Evolutionary conservation across 2,888 invertebrate genomes (phyloP), one percentile per base, ranked within the genome.

Genomic region (Tiliacea aurago): DNA sequence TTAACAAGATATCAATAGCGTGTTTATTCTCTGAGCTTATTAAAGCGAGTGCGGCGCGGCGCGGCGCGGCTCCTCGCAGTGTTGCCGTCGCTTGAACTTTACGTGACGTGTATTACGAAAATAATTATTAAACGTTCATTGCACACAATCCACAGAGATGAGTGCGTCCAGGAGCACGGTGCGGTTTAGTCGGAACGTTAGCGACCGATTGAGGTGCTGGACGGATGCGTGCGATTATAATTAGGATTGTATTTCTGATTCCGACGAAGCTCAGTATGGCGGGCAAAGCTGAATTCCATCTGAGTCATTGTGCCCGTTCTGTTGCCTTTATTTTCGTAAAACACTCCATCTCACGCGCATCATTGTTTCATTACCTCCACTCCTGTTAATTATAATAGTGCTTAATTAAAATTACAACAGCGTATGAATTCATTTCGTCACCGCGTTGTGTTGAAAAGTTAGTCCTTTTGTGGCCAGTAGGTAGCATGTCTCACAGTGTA

Each of bases 191-290:
- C 82, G 82, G 82, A 78, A 86, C 93, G 93, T 92, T 93, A 91
- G 93, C 94, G 92, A 91, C 91, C 94, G 95, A 95, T 95, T 93
- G 94, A 94, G 95, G 94, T 93, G 93, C 92, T 93, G 93, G 95
- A 95, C 95, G 96, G 96, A 96, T 96, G 95, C 95, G 94, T 95
- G 92, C 93, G 95, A 96, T 96, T 96, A 96, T 96, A 96, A 96
- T 96, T 96, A 96, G 96, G 96, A 95, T 94, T 95, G 96, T 96
- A 96, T 96, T 96, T 96, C 96, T 96, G 96, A 96, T 96, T 95
- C 94, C 95, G 94, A 94, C 95, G 95, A 95, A 93, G 94, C 95
- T 92, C 92, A 91, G 94, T 93, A 94, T 94, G 94, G 95, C 95
- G 94, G 92, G 94, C 94, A 93, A 92, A 92, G 93, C 93, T 95